Evolutionary conservation across 2,113 vertebrate species (phyloP).

Genomic region (Irena cyanogastra): DNA sequence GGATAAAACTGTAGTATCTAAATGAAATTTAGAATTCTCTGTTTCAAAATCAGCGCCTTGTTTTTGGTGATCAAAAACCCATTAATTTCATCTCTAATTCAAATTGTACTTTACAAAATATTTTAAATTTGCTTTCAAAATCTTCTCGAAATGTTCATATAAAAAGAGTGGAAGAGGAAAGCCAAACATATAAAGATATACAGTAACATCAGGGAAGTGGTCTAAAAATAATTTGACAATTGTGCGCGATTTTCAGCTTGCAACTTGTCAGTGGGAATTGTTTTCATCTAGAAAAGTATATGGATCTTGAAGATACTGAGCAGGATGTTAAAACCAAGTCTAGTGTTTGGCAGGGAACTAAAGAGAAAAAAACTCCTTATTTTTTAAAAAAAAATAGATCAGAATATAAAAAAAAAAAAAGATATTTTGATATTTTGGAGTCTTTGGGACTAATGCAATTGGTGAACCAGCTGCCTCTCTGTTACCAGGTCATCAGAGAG

Average conservation of each 20-base stretch:
- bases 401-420: not conserved
- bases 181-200: not conserved
- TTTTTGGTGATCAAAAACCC: not conserved
- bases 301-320: not conserved
- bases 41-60: not conserved
- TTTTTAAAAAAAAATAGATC: not conserved
- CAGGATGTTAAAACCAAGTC: not conserved
- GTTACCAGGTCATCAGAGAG: not conserved
- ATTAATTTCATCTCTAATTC: not conserved
- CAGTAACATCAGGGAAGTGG: not conserved
- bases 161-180: not conserved
- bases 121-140: not conserved
- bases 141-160: not conserved
- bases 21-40: not conserved
- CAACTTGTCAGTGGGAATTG: not conserved
- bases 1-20: not conserved
- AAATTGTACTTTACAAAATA: not conserved
- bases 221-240: not conserved
- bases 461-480: not conserved
- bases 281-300: not conserved
- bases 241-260: not conserved
- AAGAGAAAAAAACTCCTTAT: fast-evolving
- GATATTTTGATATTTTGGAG: not conserved
- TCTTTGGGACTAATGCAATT: not conserved
- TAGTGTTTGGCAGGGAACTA: not conserved